Evolutionary conservation across 2,113 vertebrate genomes (phyloP), one percentile per base, ranked within the genome.

Genomic region (Scalopus aquaticus): DNA sequence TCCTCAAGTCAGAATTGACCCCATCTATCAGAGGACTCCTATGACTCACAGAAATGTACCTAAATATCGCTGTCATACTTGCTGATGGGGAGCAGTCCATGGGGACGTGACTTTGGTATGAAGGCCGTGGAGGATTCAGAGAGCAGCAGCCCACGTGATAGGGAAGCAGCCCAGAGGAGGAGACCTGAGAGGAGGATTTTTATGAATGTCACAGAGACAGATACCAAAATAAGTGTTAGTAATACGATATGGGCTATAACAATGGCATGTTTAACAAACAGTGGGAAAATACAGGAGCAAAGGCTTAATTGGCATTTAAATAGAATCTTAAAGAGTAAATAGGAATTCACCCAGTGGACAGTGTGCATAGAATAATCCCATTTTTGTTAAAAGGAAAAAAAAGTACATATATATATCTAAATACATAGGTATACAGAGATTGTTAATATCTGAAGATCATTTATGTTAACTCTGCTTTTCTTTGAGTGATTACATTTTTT

Each of bases 341-440:
- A 84, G 37, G n/a, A 87, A 44, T 90, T 90, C 8, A 42, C 12
- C n/a, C 17, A 51, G 5, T 69, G 24, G 46, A 76, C 3, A 88
- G 13, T 28, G 39, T 60, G 4, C 76, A 22, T 28, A 67, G 6
- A 64, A 69, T 82, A 74, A 90, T 44, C 51, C 60, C 2, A 58
- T 76, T 89, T 90, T 83, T 87, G 19, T 78, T 32, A 87, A 60
- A 94, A 24, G 54, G 22, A 49, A n/a, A 72, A 22, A 76, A n/a
- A 58, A 26, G 1, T 56, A 51, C 19, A 56, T 20, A 30, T 62
- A 51, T 28, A 3, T 74, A 39, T 56, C 20, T 87, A 30, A 56
- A 39, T 54, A 26, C 24, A 37, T 77, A 35, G 8, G 56, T 58
- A 30, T 28, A 54, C 51, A 9, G 5, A 2, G 19, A 30, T 51